Percentiles rank a stretch among this genome's conserved stretches.
Conservation (phyloP, 2,797 vertebrate genomes). For the Coccyzus lansbergi region DNA sequence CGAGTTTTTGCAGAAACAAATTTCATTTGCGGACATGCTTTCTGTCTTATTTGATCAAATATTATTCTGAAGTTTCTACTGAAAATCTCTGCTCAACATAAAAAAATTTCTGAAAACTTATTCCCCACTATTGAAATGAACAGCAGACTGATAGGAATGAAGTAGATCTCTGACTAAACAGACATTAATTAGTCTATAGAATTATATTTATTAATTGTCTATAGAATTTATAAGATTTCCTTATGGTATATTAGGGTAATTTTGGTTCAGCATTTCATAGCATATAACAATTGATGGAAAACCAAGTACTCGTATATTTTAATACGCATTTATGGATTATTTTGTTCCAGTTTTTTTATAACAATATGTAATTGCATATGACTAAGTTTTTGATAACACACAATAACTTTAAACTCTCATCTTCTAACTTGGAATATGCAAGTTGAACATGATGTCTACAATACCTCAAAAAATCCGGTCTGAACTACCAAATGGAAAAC, state of each 20-base stretch:
- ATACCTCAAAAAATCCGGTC: not conserved
- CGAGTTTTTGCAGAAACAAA: slow-evolving; percentile 24
- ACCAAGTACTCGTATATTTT: not conserved
- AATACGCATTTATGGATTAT: not conserved
- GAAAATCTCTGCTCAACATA: slow-evolving; percentile 28
- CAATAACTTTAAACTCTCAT: not conserved
- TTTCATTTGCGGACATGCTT: slow-evolving; percentile 48
- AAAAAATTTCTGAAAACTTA: not conserved
- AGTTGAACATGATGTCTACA: not conserved
- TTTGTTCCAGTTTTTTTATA: not conserved
- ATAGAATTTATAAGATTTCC: not conserved
- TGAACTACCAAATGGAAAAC: not conserved
- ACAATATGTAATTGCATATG: not conserved
- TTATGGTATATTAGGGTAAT: not conserved
- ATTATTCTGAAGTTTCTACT: slow-evolving; percentile 3
- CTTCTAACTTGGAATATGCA: not conserved
- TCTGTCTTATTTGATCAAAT: slow-evolving; percentile 37
- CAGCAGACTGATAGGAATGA: not conserved
- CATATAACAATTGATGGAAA: not conserved
- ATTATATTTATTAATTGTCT: not conserved
- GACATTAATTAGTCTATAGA: not conserved
- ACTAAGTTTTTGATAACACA: not conserved
- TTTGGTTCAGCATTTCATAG: not conserved
- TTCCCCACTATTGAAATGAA: not conserved
- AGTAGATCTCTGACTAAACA: not conserved